Percentiles rank a stretch among this genome's conserved stretches.
Evolutionary conservation across 2,113 vertebrate genomes (phyloP).

Genomic region (Callopanchax toddi): DNA sequence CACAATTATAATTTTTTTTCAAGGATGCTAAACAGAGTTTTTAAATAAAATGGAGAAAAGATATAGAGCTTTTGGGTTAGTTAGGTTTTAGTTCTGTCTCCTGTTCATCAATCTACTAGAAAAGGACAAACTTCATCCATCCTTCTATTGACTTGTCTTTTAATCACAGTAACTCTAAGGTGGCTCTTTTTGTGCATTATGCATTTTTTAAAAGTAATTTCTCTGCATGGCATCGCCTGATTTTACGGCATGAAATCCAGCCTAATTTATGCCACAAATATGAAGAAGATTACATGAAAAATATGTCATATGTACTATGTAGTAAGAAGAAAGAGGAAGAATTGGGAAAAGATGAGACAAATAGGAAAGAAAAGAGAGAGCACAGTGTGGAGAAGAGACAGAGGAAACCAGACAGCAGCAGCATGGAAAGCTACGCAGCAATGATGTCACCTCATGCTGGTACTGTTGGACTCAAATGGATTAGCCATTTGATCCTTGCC

Average conservation of each 20-base stretch:
- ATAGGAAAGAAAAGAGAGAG: conserved; percentile 6
- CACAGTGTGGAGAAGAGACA: conserved; percentile 15
- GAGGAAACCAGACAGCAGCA: conserved; percentile 30
- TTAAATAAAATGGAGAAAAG: conserved; percentile 30
- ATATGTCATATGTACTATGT: conserved; percentile 3
- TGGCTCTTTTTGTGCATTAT: conserved; percentile 50
- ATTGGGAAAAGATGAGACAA: conserved; percentile 8
- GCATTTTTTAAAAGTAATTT: conserved; percentile 54
- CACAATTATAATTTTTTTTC: conserved; percentile 13
- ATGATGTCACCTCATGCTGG: conserved; percentile 77
- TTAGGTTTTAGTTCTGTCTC: no score
- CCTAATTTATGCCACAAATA: conserved; percentile 17
- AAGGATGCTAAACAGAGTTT: conserved; percentile 14
- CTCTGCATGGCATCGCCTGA: conserved; percentile 47
- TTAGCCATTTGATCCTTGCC: conserved; percentile 70
- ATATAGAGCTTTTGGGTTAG: conserved; percentile 30
- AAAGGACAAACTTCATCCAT: conserved; percentile 15
- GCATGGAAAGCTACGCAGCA: conserved; percentile 59
- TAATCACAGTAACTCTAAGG: conserved; percentile 54
- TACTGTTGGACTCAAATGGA: conserved; percentile 58
- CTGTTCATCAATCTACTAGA: conserved; percentile 4
- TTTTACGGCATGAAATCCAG: conserved; percentile 22
- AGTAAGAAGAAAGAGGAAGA: conserved; percentile 12
- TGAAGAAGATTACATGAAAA: conserved; percentile 27
- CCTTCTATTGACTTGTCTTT: conserved; percentile 51